A percentile compares a stretch with the other conserved stretches of the same genome.
These are phyloP conservation scores for Anorthoa munda DNA, from an alignment of 2,888 invertebrate genomes.

Conservation along the genomic window DNA sequence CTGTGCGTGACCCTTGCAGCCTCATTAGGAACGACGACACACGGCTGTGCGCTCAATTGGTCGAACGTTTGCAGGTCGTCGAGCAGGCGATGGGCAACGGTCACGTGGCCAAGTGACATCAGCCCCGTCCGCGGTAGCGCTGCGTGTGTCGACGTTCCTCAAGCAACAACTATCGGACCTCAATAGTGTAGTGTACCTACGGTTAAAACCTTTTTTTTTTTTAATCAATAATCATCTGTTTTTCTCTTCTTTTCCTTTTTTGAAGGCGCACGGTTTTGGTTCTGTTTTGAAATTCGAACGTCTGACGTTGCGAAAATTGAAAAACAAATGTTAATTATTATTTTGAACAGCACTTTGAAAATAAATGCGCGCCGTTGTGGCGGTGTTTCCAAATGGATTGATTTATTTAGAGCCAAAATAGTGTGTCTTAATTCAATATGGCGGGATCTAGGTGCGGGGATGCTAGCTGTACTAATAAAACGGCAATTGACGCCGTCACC, in stretches of 20 bases:
- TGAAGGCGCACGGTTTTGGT: slow-evolving; percentile 47
- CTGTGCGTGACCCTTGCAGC: slow-evolving; percentile 76
- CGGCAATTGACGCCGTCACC: slow-evolving; percentile 68
- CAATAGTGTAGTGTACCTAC: slow-evolving; percentile 88
- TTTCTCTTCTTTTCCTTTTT: slow-evolving; percentile 45
- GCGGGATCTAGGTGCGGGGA: slow-evolving; percentile 72
- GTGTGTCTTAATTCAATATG: slow-evolving; percentile 52
- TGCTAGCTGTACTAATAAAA: slow-evolving; percentile 69
- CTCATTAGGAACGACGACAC: slow-evolving; percentile 90
- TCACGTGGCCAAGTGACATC: slow-evolving; percentile 85
- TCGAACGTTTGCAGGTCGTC: slow-evolving; percentile 87
- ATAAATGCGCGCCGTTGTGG: slow-evolving; percentile 46
- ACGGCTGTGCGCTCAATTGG: slow-evolving; percentile 86
- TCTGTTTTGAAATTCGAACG: slow-evolving; percentile 32
- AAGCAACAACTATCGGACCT: slow-evolving; percentile 87
- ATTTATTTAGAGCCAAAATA: slow-evolving; percentile 62
- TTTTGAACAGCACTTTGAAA: slow-evolving; percentile 54
- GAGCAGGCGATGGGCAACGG: slow-evolving; percentile 85
- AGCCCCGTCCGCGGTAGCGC: slow-evolving; percentile 76
- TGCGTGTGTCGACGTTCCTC: slow-evolving; percentile 90
- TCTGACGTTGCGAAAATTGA: slow-evolving; percentile 29
- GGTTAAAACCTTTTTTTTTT: slow-evolving; percentile 73
- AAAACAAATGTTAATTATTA: slow-evolving; percentile 45
- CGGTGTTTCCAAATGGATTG: slow-evolving; percentile 45
- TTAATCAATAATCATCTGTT: slow-evolving; percentile 63